Base-by-base conservation (phyloP, 2,113 vertebrate species). In the Aptenodytes forsteri region DNA sequence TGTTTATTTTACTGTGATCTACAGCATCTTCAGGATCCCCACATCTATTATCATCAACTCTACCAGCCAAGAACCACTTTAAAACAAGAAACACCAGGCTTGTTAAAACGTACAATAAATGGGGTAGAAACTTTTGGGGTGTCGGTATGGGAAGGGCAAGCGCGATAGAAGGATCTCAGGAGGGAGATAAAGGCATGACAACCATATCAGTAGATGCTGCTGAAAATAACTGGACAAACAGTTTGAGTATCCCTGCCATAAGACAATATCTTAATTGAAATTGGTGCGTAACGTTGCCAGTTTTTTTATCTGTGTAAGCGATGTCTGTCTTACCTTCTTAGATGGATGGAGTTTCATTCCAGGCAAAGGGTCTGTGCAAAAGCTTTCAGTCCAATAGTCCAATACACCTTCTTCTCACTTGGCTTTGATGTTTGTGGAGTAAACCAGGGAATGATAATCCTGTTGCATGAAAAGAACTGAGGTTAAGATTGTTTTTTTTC, bases 91-190 rank as follows among this genome's bases (percentile, higher is more conserved):
- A n/a, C 13, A 27, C 9, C 16, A 16, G 56, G 13, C 26, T 47
- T 46, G 6, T 3, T 20, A 22, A n/a, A 54, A 9, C 4, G 6
- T 22, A 1, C 1, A 26, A 23, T 2, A 32, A 67, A 75, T 4
- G 7, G 44, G 42, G 15, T 36, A 61, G 56, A 66, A 54, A 38
- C 3, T 7, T 73, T 17, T 36, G 23, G 44, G 26, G 13, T 46
- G 42, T 18, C 55, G 27, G 7, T 32, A 5, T 8, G 15, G 38
- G 59, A 81, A 83, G 14, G 6, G 21, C 52, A 76, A 54, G n/a
- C 42, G 38, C 2, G 8, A 18, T 1, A 11, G 34, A 22, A 71
- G 17, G 47, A 26, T 36, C 16, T 22, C 0, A 2, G 32, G 77
- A 42, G 2, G 10, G 27, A 10, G 25, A 46, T 77, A 46, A 85